Conservation (phyloP, 2,113 vertebrate genomes). For the Pedionomus torquatus region DNA sequence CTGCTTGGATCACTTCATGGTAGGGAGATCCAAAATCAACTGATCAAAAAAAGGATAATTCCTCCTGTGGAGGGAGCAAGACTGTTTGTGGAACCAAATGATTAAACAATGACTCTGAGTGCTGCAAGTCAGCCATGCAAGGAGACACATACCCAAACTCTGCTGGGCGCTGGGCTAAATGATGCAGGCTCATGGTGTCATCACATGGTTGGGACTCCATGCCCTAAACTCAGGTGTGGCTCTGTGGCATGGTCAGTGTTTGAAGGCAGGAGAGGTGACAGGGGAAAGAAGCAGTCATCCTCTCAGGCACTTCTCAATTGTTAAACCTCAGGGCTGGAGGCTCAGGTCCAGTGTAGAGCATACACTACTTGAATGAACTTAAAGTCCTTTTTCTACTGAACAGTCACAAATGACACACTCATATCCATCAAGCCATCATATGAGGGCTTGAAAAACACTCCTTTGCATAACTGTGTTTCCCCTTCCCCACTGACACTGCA, state of each 20-base stretch:
- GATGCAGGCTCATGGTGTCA: not conserved
- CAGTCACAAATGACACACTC: not conserved
- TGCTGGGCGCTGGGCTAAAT: rapidly evolving
- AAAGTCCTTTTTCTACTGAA: not conserved
- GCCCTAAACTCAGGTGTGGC: not conserved
- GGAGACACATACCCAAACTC: not conserved
- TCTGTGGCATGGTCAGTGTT: not conserved
- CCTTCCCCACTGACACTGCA: not conserved
- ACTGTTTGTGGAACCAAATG: conserved; percentile 34
- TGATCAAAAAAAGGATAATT: conserved; percentile 25
- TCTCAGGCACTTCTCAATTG: not conserved
- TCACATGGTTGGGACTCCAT: rapidly evolving
- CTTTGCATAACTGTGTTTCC: not conserved
- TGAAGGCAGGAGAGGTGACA: not conserved
- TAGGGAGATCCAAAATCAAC: conserved; percentile 52
- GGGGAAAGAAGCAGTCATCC: not conserved
- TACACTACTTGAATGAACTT: not conserved
- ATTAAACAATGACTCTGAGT: not conserved
- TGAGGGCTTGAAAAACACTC: not conserved
- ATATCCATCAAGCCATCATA: not conserved
- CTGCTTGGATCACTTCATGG: not conserved
- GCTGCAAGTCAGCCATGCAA: not conserved
- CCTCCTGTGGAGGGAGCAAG: not conserved
- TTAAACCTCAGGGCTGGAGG: not conserved
- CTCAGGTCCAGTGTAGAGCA: rapidly evolving